Evolutionary conservation across 2,113 vertebrate species (phyloP), one percentile per base, ranked within the genome.

Genomic region (Tychaedon coryphoeus): DNA sequence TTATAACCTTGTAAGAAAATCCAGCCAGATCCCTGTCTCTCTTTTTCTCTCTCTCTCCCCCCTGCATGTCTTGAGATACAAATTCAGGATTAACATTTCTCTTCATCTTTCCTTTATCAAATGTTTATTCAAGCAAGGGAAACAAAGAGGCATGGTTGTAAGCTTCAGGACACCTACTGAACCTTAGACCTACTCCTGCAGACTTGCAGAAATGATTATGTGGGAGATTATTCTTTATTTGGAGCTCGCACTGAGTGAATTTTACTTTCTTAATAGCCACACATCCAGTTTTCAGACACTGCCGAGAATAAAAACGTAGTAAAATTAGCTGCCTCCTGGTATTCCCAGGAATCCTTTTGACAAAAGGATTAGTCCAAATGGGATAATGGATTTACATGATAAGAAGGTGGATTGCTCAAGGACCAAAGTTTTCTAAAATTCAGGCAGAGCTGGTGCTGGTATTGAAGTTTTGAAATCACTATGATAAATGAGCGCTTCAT

Each of bases 61-160:
- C 34, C 58, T 86, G 36, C 78, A 38, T 94, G 87, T 74, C 92
- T 88, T 84, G 76, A 73, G 95, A 89, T 92, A 95, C 93, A 96
- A 94, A 96, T 94, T 95, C 74, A 78, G 92, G 94, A 96, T 95
- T 95, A 97, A 81, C 89, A 26, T 78, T 82, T 96, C 86, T 86
- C 47, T 82, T 84, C 91, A 79, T 87, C 79, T 88, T 64, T n/a
- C 54, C 69, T 96, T 95, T 88, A 72, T 92, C 67, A n/a, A 82
- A 70, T 93, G 61, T 84, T 92, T 95, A 62, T 93, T 92, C 82
- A 86, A 86, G 56, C 38, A 86, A 82, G 34, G 86, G 71, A 88
- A 94, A 93, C 90, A 91, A 88, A 93, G 92, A 82, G 53, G 45
- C 65, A 57, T 53, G 65, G 57, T 81, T 86, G 83, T 96, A 96